A percentile compares a stretch with the other conserved stretches of the same genome.
Conservation (phyloP, 2,888 invertebrate species). For the Rhorus exstirpatorius region DNA sequence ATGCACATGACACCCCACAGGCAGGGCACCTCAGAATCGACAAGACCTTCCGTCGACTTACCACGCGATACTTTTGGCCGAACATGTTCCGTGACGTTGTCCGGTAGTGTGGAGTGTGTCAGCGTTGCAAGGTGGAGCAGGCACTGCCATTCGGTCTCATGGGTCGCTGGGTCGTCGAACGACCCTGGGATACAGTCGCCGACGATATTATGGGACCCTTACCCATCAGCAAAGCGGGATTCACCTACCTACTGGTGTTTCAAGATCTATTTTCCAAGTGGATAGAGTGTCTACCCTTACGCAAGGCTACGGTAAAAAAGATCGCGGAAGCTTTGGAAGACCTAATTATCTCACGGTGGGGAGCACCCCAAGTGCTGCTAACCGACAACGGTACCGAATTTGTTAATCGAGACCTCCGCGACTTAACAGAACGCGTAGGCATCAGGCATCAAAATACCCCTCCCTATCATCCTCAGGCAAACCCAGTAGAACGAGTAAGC, state of each 20-base stretch:
- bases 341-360: conserved; percentile 31
- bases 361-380: conserved; percentile 8
- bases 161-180: conserved; percentile 41
- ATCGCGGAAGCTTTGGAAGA: conserved; percentile 35
- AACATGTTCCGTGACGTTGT: conserved; percentile 65
- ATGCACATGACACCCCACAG: conserved; percentile 71
- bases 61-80: conserved; percentile 72
- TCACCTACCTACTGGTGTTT: conserved; percentile 38
- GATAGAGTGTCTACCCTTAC: conserved; percentile 14
- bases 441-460: conserved; percentile 23
- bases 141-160: conserved; percentile 58
- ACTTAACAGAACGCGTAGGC: not conserved
- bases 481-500: conserved; percentile 50
- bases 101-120: conserved; percentile 60
- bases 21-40: conserved; percentile 73
- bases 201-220: conserved; percentile 73
- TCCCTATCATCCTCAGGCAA: conserved; percentile 52
- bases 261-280: conserved; percentile 55
- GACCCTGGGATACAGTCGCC: conserved; percentile 66
- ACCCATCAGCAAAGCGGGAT: conserved; percentile 47
- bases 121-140: conserved; percentile 56
- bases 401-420: not conserved
- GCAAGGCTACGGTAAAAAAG: conserved; percentile 1
- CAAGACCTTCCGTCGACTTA: conserved; percentile 63
- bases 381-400: conserved; percentile 63